Percentiles rank a stretch among this genome's conserved stretches.
phyloP scores from a whole-genome alignment of 2,113 vertebrate genomes.

The Xenopus laevis region DNA sequence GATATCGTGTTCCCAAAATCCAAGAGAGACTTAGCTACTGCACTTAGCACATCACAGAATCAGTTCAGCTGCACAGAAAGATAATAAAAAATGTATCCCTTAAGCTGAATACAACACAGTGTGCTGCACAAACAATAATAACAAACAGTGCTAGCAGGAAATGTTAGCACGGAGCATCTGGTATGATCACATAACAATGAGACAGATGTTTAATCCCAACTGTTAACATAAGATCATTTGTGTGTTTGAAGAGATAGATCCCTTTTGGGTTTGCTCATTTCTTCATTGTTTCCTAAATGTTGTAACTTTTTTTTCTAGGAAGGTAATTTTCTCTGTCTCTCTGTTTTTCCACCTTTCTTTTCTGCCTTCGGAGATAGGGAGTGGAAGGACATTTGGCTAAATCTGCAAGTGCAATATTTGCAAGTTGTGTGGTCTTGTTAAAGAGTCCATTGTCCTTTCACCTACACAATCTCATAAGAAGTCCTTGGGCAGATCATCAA shows the following conservation, averaged over 20 bases:
- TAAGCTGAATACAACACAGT: conserved; percentile 75
- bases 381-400: conserved; percentile 44
- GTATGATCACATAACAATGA: conserved; percentile 85
- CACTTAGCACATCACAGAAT: conserved; percentile 54
- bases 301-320: conserved; percentile 59
- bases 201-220: conserved; percentile 95
- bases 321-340: conserved; percentile 48
- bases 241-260: conserved; percentile 84
- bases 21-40: conserved; percentile 35
- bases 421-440: conserved; percentile 64
- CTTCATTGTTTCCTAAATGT: conserved; percentile 73
- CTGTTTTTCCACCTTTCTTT: conserved; percentile 54
- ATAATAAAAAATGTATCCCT: conserved; percentile 66
- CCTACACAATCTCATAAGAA: conserved; percentile 54
- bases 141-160: conserved; percentile 81
- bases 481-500: conserved; percentile 63
- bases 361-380: conserved; percentile 51
- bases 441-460: conserved; percentile 51
- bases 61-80: conserved; percentile 60
- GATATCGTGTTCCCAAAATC: conserved; percentile 35
- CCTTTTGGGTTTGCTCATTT: conserved; percentile 75
- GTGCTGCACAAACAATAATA: conserved; percentile 82
- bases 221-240: conserved; percentile 90
- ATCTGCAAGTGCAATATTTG: conserved; percentile 38
- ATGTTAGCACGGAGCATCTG: conserved; percentile 81